These are phyloP conservation scores for Onchidella celtica DNA, from an alignment of 2,888 invertebrate genomes.

Conservation along the genomic window DNA sequence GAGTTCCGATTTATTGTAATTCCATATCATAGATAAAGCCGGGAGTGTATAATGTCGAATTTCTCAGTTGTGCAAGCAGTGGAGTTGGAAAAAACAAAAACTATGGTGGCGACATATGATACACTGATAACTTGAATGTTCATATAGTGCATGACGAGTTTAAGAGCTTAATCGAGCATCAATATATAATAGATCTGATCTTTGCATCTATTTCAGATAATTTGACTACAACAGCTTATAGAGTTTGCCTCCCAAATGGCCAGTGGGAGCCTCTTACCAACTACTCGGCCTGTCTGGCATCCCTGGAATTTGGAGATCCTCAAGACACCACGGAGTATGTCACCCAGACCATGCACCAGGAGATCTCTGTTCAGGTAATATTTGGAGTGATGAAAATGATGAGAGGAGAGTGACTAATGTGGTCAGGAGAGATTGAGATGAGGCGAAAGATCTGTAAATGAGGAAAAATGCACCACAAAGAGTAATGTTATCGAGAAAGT, in stretches of 20 bases:
- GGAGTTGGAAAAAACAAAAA: no score
- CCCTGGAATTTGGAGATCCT: neutral
- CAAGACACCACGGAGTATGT: neutral
- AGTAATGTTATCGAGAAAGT: no score
- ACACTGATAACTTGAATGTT: no score
- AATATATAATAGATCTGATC: no score
- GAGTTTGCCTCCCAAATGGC: slow-evolving; percentile 17
- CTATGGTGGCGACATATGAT: no score
- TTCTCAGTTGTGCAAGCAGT: no score
- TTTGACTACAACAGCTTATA: neutral
- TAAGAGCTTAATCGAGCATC: neutral
- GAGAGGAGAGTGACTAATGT: neutral
- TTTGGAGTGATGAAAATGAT: neutral
- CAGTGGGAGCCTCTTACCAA: slow-evolving; percentile 13
- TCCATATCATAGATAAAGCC: no score
- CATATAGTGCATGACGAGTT: no score
- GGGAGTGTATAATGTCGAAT: no score
- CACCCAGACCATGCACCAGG: neutral
- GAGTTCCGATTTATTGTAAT: no score
- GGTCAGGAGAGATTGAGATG: neutral
- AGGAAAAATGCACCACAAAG: no score
- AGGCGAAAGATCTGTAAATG: no score
- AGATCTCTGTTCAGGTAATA: neutral
- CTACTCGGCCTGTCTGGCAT: slow-evolving; percentile 9
- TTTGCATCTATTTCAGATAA: slow-evolving; percentile 8